A percentile compares a stretch with the other conserved stretches of the same genome.
Evolutionary conservation across 2,888 invertebrate species (phyloP).

Genomic region (Resseliella maxima): DNA sequence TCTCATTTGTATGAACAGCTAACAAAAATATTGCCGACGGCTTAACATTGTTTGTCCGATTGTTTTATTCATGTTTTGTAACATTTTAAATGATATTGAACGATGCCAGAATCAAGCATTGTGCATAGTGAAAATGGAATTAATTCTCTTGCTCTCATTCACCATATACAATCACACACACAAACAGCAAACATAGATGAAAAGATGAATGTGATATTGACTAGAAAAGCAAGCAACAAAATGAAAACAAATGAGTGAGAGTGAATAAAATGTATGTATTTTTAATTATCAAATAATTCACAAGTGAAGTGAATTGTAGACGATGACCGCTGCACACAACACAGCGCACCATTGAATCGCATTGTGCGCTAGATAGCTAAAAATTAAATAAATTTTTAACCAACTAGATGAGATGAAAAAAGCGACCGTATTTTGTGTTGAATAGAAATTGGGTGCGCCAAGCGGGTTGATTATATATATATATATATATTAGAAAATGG

Average conservation of each 20-base stretch:
- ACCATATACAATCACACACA: not conserved
- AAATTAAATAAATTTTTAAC: slow-evolving; percentile 49
- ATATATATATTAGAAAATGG: too few relatives aligned
- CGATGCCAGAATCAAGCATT: not conserved
- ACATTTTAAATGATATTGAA: not conserved
- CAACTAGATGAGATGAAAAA: slow-evolving; percentile 13
- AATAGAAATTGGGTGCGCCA: not conserved
- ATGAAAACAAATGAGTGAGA: slow-evolving; percentile 36
- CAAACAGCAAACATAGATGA: not conserved
- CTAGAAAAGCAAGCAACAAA: not conserved
- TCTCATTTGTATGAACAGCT: not conserved
- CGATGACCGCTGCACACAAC: slow-evolving; percentile 6
- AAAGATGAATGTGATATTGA: not conserved
- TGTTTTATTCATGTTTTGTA: slow-evolving; percentile 37
- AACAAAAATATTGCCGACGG: not conserved
- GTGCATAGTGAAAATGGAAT: not conserved
- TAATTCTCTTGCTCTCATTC: not conserved
- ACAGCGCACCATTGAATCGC: not conserved
- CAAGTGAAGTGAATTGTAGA: not conserved
- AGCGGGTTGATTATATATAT: not conserved
- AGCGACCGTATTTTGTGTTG: not conserved
- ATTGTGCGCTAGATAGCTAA: not conserved
- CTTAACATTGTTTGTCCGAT: not conserved
- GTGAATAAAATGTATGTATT: slow-evolving; percentile 25
- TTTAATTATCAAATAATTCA: slow-evolving; percentile 53